Evolutionary conservation across 2,888 invertebrate species (phyloP).

Genomic region (Eilema sororculum): DNA sequence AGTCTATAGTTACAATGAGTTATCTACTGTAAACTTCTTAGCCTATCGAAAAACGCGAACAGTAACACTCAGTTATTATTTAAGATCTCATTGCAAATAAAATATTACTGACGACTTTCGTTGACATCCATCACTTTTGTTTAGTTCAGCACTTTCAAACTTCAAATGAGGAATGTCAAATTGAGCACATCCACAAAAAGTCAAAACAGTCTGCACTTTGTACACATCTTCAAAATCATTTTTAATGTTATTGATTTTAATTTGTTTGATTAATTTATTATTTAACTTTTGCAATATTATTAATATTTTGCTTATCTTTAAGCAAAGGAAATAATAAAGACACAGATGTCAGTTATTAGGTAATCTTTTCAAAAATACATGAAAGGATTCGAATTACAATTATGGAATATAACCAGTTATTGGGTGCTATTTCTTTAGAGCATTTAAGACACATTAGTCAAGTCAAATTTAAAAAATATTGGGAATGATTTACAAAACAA

Average conservation of each 20-base stretch:
- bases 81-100: background rate
- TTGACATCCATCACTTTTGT: background rate
- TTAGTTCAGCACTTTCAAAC: too few species aligned
- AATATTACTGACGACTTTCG: background rate
- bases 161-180: slow-evolving; percentile 31
- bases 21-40: slow-evolving; percentile 3
- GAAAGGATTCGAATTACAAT: slow-evolving; percentile 1
- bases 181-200: slow-evolving; percentile 29
- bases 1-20: slow-evolving; percentile 26
- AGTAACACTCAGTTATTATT: background rate
- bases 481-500: background rate
- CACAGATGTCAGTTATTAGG: background rate
- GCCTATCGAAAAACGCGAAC: background rate
- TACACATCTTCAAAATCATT: background rate
- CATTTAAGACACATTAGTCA: background rate
- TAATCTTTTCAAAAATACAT: background rate
- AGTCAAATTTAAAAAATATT: background rate
- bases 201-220: slow-evolving; percentile 8
- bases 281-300: background rate
- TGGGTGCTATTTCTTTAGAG: background rate
- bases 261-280: background rate
- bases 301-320: background rate
- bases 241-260: background rate
- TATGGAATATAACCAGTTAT: background rate
- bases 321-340: background rate